Percentiles rank a stretch among this genome's conserved stretches.
phyloP scores from a whole-genome alignment of 2,113 vertebrate species.

The Pedionomus torquatus region DNA sequence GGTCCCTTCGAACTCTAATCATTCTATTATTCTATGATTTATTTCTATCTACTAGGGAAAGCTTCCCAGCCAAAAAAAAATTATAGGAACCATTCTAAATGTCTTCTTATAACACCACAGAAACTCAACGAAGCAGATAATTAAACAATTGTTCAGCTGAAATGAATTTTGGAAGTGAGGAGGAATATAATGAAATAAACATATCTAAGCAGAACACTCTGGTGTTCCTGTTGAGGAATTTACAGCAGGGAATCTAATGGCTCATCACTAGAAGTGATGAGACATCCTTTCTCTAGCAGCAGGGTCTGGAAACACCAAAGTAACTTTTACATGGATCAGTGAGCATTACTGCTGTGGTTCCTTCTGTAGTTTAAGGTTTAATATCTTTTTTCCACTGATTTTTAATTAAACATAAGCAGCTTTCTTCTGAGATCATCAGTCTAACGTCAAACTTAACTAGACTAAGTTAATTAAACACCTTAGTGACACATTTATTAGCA shows the following conservation, averaged over 20 bases:
- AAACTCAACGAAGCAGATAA: neutral
- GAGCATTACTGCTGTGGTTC: fast-evolving
- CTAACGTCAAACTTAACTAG: neutral
- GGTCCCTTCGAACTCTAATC: too few relatives aligned
- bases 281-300: neutral
- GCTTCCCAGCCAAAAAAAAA: neutral
- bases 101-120: neutral
- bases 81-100: neutral
- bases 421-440: neutral
- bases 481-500: conserved; percentile 4
- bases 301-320: neutral
- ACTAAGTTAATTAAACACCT: neutral
- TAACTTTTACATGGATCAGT: neutral
- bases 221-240: neutral
- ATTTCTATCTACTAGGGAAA: neutral
- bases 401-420: neutral
- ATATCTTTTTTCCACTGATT: neutral
- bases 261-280: neutral
- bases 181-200: neutral
- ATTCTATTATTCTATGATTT: too few relatives aligned
- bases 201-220: neutral
- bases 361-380: neutral
- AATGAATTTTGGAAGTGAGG: neutral
- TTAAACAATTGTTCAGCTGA: neutral
- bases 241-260: neutral